Percentiles rank a stretch among this genome's conserved stretches.
Conservation (phyloP, 2,113 vertebrate genomes). For the Cepphus grylle region DNA sequence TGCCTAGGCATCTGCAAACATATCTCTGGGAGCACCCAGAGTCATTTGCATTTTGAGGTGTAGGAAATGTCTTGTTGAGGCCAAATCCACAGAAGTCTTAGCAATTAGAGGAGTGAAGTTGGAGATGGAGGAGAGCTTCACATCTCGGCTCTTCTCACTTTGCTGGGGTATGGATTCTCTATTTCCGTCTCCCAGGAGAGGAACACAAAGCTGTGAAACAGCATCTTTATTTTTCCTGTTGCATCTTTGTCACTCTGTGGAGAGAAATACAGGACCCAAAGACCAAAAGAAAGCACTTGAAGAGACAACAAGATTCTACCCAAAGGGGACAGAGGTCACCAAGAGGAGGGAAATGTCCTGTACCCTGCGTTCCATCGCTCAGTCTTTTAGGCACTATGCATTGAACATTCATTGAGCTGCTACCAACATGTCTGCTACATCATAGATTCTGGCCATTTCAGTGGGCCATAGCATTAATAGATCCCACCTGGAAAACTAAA, state of each 20-base stretch:
- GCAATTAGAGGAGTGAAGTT: not conserved
- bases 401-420: not conserved
- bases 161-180: not conserved
- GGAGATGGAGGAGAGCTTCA: not conserved
- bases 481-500: not conserved
- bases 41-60: not conserved
- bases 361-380: not conserved
- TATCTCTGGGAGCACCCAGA: not conserved
- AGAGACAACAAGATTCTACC: not conserved
- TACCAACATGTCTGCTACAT: not conserved
- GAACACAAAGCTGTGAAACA: not conserved
- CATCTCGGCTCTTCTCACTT: not conserved
- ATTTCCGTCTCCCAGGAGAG: not conserved
- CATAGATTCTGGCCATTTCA: not conserved
- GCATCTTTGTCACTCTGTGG: not conserved
- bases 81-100: not conserved
- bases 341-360: not conserved
- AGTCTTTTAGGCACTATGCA: not conserved
- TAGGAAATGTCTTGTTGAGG: not conserved
- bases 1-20: not conserved
- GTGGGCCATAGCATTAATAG: not conserved
- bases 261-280: not conserved
- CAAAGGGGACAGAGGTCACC: not conserved
- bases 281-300: not conserved
- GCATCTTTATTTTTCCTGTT: not conserved